These are phyloP conservation scores for Mormyrus iriodes DNA, from an alignment of 2,113 vertebrate species.

Conservation along the genomic window DNA sequence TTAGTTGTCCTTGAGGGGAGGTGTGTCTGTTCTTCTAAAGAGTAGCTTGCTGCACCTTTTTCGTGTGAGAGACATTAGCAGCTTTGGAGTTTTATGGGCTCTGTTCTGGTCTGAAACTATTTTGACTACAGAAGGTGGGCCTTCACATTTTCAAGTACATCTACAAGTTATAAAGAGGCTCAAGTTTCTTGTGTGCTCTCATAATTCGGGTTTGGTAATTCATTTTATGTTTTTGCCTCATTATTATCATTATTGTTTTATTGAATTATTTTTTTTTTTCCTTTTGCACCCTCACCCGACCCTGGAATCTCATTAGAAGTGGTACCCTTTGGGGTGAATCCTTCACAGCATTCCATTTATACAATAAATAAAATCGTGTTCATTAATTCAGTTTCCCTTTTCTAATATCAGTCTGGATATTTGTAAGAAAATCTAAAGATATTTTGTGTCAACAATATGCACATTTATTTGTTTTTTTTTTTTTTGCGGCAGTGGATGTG, in stretches of 20 bases:
- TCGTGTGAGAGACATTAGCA: background rate
- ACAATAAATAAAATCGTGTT: background rate
- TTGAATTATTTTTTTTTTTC: background rate
- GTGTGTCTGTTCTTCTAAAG: background rate
- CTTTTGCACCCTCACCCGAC: background rate
- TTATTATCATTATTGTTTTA: background rate
- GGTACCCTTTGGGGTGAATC: background rate
- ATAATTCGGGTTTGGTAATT: background rate
- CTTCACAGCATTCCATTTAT: background rate
- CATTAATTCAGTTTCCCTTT: background rate
- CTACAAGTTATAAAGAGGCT: background rate
- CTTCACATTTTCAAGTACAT: too few species aligned
- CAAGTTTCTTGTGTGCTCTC: background rate
- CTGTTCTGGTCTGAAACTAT: background rate
- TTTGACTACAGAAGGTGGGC: background rate
- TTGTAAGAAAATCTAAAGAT: background rate
- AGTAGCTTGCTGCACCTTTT: background rate
- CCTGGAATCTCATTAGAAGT: background rate
- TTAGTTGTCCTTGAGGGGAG: background rate
- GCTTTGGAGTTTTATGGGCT: background rate
- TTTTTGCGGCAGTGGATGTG: too few species aligned
- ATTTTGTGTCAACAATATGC: background rate
- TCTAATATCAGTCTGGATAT: background rate
- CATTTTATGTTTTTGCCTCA: background rate
- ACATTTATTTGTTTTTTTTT: background rate